Conservation (phyloP, 2,888 invertebrate genomes). For the Drosophila incognita region DNA sequence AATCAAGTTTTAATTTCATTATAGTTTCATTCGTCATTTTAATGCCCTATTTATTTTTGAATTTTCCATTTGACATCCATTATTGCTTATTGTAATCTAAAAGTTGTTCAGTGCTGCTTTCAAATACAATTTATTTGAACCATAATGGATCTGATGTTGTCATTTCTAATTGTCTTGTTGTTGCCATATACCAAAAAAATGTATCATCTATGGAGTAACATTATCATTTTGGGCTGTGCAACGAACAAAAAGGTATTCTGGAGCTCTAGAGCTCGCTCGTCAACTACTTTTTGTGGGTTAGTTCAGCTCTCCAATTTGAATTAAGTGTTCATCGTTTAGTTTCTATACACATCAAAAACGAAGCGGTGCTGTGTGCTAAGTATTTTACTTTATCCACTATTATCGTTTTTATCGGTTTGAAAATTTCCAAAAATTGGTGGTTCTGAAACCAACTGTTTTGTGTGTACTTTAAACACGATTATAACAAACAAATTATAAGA, state of each 20-base stretch:
- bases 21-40: constrained; percentile 45
- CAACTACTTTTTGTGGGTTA: constrained; percentile 45
- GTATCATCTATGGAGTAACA: constrained; percentile 17
- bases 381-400: constrained; percentile 25
- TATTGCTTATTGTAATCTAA: constrained; percentile 46
- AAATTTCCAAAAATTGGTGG: constrained; percentile 80
- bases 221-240: constrained; percentile 40
- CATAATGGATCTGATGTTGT: constrained; percentile 32
- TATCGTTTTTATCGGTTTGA: constrained; percentile 43
- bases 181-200: constrained; percentile 27
- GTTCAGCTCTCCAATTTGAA: constrained; percentile 35
- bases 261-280: constrained; percentile 29
- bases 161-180: constrained; percentile 16
- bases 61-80: constrained; percentile 27
- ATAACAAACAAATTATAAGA: constrained; percentile 27
- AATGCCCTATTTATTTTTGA: constrained; percentile 23
- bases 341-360: constrained; percentile 54
- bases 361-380: constrained; percentile 61
- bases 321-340: constrained; percentile 45
- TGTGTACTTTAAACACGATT: constrained; percentile 35
- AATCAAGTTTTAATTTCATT: constrained; percentile 72
- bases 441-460: constrained; percentile 76
- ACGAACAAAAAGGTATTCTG: constrained; percentile 32
- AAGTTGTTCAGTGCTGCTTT: constrained; percentile 66
- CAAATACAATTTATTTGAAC: constrained; percentile 41